Evolutionary conservation across 2,113 vertebrate species (phyloP).

Genomic region (Genyomyrus donnyi): DNA sequence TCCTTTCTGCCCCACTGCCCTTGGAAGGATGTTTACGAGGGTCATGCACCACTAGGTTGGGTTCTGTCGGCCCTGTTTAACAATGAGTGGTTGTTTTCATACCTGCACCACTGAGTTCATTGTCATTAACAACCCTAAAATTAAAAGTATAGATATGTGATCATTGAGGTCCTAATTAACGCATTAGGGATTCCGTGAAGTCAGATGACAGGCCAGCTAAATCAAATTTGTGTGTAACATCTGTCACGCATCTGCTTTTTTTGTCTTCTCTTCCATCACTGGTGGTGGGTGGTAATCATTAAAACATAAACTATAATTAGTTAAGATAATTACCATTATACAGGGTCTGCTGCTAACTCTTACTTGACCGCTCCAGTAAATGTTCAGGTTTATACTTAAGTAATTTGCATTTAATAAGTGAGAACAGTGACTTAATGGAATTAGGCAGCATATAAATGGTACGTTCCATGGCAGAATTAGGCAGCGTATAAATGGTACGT

Average conservation of each 20-base stretch:
- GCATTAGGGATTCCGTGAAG: slow-evolving; percentile 27
- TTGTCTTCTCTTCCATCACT: neutral
- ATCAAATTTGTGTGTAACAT: neutral
- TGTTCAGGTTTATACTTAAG: neutral
- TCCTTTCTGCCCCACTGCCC: neutral
- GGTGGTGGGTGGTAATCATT: neutral
- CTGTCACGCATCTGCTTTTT: neutral
- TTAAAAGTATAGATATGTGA: neutral
- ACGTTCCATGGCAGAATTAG: neutral
- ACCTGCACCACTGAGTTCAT: neutral
- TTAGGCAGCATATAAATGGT: neutral
- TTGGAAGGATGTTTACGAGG: neutral
- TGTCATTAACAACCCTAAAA: neutral
- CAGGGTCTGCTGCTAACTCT: neutral
- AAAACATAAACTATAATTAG: neutral
- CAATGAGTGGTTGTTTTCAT: neutral
- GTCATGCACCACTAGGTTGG: neutral
- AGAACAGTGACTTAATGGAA: neutral
- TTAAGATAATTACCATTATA: neutral
- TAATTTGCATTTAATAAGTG: neutral
- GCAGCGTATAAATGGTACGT: too few species aligned
- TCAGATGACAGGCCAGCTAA: neutral
- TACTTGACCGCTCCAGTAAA: neutral
- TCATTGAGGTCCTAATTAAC: slow-evolving; percentile 31
- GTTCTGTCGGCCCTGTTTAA: neutral